These are phyloP conservation scores for Pipistrellus pipistrellus DNA, from an alignment of 2,797 vertebrate genomes.

Conservation along the genomic window DNA sequence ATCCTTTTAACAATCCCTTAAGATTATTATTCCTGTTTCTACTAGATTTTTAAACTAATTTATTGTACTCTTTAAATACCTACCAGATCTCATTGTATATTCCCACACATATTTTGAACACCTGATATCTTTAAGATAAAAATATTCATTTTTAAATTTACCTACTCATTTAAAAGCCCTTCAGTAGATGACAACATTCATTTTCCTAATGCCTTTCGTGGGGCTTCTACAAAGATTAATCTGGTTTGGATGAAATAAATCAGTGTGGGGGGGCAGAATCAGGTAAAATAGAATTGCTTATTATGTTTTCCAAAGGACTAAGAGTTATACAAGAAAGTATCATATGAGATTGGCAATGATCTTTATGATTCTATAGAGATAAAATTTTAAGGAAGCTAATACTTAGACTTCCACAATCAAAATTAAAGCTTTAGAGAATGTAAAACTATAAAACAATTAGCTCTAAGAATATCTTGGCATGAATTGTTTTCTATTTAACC, in stretches of 20 bases:
- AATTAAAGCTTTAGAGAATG: constrained; percentile 56
- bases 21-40: constrained; percentile 49
- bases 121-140: constrained; percentile 16
- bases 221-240: constrained; percentile 48
- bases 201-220: constrained; percentile 64
- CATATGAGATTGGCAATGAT: not conserved
- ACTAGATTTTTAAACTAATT: constrained; percentile 51
- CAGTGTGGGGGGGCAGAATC: not conserved
- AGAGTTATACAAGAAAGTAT: constrained; percentile 59
- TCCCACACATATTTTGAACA: constrained; percentile 17
- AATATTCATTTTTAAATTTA: constrained; percentile 58
- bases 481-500: constrained; percentile 78
- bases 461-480: constrained; percentile 78
- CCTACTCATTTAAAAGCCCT: constrained; percentile 58
- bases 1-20: not conserved
- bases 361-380: constrained; percentile 48
- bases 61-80: constrained; percentile 49
- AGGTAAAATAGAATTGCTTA: constrained; percentile 49
- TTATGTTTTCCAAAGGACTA: constrained; percentile 62
- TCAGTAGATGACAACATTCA: constrained; percentile 50
- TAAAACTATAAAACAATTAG: constrained; percentile 68
- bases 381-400: constrained; percentile 33
- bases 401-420: constrained; percentile 37
- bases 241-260: constrained; percentile 56
- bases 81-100: constrained; percentile 24